Conservation (phyloP, 2,797 vertebrate species). For the Orientallactaga sibirica region DNA sequence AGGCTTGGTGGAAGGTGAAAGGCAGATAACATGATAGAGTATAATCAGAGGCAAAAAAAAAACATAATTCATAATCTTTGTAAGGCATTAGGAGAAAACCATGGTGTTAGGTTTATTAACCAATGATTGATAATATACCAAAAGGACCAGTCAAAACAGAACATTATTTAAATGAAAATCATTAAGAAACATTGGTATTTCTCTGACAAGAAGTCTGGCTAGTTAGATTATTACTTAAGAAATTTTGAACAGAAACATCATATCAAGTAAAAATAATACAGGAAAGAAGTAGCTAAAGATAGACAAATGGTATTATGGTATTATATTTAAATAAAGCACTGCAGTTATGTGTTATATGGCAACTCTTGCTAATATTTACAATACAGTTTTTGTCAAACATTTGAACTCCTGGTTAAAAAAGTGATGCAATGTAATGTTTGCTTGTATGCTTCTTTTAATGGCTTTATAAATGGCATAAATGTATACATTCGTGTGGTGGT, state of each 20-base stretch:
- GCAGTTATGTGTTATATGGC: neutral
- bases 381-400: conserved; percentile 37
- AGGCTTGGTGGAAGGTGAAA: neutral
- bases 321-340: conserved; percentile 16
- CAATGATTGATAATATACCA: neutral
- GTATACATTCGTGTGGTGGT: neutral
- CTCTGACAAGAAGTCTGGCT: conserved; percentile 6
- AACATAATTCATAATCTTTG: neutral
- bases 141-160: neutral
- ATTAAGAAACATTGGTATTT: conserved; percentile 45
- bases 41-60: conserved; percentile 39
- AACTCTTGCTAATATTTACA: neutral
- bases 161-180: neutral
- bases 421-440: neutral
- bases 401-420: neutral
- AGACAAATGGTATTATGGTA: neutral
- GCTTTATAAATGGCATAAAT: conserved; percentile 35
- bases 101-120: neutral
- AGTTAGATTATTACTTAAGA: neutral
- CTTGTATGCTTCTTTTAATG: conserved; percentile 34
- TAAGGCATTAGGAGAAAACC: conserved; percentile 12
- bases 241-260: conserved; percentile 34
- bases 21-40: conserved; percentile 4
- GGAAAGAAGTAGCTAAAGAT: neutral
- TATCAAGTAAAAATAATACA: neutral